Conservation (phyloP, 2,113 vertebrate species). For the Tupaia chinensis region DNA sequence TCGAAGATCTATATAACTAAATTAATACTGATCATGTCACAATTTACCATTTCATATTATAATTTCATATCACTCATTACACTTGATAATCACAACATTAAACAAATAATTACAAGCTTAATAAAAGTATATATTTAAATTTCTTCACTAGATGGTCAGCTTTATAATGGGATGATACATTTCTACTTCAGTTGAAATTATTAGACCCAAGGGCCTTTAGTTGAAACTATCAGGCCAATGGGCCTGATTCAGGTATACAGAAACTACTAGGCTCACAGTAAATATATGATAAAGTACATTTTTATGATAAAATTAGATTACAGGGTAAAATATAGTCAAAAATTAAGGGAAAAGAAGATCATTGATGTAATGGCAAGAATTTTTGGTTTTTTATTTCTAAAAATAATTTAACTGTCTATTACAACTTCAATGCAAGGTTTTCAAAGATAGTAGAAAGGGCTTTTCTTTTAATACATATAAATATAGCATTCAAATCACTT, state of each 20-base stretch:
- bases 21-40: neutral
- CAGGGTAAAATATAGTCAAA: neutral
- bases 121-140: neutral
- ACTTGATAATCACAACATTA: no score
- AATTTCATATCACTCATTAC: neutral
- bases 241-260: neutral
- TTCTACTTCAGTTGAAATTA: neutral
- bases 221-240: neutral
- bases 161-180: neutral
- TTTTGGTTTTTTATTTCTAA: neutral
- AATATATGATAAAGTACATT: neutral
- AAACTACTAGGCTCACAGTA: neutral
- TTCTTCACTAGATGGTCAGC: neutral
- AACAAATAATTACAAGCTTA: no score
- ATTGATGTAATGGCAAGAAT: neutral
- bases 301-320: neutral
- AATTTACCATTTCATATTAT: neutral
- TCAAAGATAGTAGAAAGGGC: neutral
- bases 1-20: neutral
- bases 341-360: neutral
- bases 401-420: neutral
- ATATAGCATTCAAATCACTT: conserved; percentile 11
- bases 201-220: neutral
- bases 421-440: neutral
- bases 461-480: neutral